Evolutionary conservation across 2,797 vertebrate genomes (phyloP).

Genomic region (Notoglanidium macrostoma): DNA sequence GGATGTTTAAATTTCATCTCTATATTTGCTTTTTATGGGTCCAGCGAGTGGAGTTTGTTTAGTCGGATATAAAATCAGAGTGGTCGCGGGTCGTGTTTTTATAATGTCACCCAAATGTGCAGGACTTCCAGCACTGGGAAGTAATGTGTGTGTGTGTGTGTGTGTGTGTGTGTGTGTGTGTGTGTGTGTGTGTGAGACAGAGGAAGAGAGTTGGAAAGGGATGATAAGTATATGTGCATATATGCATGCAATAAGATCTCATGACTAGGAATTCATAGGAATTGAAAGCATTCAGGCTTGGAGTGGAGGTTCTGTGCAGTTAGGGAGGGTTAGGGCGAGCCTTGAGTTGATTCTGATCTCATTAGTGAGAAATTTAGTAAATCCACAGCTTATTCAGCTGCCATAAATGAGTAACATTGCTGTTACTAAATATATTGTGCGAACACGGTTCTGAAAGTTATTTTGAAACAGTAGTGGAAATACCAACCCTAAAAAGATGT

Average conservation of each 20-base stretch:
- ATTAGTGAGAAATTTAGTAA: neutral
- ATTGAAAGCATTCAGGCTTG: neutral
- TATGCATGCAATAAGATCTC: neutral
- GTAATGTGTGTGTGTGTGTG: neutral
- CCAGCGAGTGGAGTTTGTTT: slow-evolving; percentile 43
- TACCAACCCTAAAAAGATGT: neutral
- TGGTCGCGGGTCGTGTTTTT: slow-evolving; percentile 29
- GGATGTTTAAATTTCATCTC: slow-evolving; percentile 47
- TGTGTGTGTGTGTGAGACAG: neutral
- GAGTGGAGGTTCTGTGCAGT: neutral
- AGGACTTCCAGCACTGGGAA: slow-evolving; percentile 12
- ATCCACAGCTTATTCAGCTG: neutral
- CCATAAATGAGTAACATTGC: neutral
- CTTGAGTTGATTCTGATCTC: neutral
- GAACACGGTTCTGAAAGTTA: neutral
- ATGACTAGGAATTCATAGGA: neutral
- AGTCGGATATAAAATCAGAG: slow-evolving; percentile 41
- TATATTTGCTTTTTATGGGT: slow-evolving; percentile 50
- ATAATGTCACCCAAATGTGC: slow-evolving; percentile 44
- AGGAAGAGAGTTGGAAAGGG: neutral
- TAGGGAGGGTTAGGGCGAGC: neutral
- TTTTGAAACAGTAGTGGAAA: neutral
- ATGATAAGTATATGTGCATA: neutral
- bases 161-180: neutral
- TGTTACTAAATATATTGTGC: neutral